Base-by-base conservation (phyloP, 1,140 invertebrate species). In the Gonatopus flavifemur region DNA sequence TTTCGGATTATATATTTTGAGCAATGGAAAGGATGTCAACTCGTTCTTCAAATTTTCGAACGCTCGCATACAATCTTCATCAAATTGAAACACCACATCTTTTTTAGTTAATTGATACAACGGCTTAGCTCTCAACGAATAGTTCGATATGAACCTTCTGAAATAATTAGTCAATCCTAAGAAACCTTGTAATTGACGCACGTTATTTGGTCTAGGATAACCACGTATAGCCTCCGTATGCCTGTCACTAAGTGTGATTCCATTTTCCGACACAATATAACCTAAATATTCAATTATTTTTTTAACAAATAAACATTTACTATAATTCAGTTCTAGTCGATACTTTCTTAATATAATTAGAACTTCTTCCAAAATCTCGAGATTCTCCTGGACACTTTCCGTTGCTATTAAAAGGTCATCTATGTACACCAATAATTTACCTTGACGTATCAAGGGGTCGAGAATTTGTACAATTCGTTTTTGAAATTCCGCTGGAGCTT, bases 141-240 rank as follows among this genome's bases (percentile, higher is more conserved):
- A 36, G 6, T 36, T n/a, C 33, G 33, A 13, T 6, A 71, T 38
- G 32, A 60, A 61, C 46, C 60, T 59, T 7, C 65, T 12, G 18
- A 68, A 55, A 44, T 64, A 70, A 13, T 39, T 47, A 1, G 45
- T 47, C 1, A 58, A 9, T 0, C 64, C 61, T 13, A 71, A 21
- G 22, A 66, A 69, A 6, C 42, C 43, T 28, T 59, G 55, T 3
- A 72, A n/a, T 39, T 57, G 8, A 19, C 49, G 49, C 0, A 47
- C 35, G 5, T 43, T 52, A 13, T 18, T 19, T 0, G 52, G 41
- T 0, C 8, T 2, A 1, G 40, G 48, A 3, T 39, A 52, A 30
- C 35, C 15, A 0, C 12, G 6, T 0, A 58, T 24, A 0, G 56
- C 43, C 1, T 40, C 16, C 0, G 9, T 8, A 6, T 52, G 30